A percentile compares a stretch with the other conserved stretches of the same genome.
Conservation (phyloP, 1,140 invertebrate genomes). For the Drosophila nannoptera region DNA sequence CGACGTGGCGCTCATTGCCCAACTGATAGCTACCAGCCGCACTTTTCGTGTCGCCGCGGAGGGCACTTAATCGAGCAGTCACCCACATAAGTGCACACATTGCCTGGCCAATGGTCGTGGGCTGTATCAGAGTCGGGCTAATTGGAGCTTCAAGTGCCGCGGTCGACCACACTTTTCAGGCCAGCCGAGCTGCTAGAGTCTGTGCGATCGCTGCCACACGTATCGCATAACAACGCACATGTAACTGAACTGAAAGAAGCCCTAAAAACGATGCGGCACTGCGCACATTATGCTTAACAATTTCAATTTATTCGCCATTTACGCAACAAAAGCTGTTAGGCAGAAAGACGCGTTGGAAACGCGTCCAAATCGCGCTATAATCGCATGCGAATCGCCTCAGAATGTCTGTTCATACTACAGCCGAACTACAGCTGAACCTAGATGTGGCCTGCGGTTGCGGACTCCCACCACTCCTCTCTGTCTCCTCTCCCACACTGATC, state of each 20-base stretch:
- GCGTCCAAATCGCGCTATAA: slow-evolving; percentile 39
- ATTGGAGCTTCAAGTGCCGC: slow-evolving; percentile 38
- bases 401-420: slow-evolving; percentile 35
- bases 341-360: slow-evolving; percentile 45
- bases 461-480: background rate
- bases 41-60: slow-evolving; percentile 3
- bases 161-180: slow-evolving; percentile 1
- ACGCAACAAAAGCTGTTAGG: slow-evolving; percentile 18
- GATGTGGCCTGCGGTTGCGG: slow-evolving; percentile 14
- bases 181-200: slow-evolving; percentile 3
- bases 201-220: slow-evolving; percentile 18
- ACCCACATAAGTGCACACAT: slow-evolving; percentile 4
- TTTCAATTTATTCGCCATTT: slow-evolving; percentile 35
- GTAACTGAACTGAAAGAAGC: slow-evolving; percentile 51
- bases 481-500: background rate
- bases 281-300: slow-evolving; percentile 23
- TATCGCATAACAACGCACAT: slow-evolving; percentile 27
- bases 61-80: slow-evolving; percentile 11
- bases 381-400: slow-evolving; percentile 37
- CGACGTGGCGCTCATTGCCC: slow-evolving; percentile 8
- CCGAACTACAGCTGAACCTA: slow-evolving; percentile 23
- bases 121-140: slow-evolving; percentile 38
- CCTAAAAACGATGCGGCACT: slow-evolving; percentile 30
- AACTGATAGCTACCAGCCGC: slow-evolving; percentile 9
- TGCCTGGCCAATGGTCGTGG: slow-evolving; percentile 17